Evolutionary conservation across 2,797 vertebrate species (phyloP).

Genomic region (Gallinago stenura): DNA sequence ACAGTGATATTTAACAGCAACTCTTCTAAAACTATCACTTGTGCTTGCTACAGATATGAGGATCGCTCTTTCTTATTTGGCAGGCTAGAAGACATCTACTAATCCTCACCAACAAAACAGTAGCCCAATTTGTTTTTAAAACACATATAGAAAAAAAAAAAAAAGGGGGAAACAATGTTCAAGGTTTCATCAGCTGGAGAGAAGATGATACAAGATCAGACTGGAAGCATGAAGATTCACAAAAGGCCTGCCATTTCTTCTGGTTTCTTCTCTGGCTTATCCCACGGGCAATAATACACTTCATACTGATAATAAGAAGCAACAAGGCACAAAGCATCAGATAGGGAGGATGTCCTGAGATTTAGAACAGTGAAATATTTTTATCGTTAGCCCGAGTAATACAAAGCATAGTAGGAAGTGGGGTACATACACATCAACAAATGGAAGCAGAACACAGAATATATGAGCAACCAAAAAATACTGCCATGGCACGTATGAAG

Average conservation of each 20-base stretch:
- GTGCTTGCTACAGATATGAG: constrained; percentile 29
- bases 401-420: not conserved
- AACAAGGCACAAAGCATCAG: not conserved
- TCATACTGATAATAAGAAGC: not conserved
- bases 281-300: not conserved
- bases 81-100: not conserved
- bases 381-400: not conserved
- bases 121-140: not conserved
- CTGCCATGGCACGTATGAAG: not conserved
- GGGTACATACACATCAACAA: not conserved
- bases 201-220: not conserved
- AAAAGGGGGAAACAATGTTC: not conserved
- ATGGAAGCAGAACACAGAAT: not conserved
- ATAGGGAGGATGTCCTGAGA: not conserved
- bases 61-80: constrained; percentile 22
- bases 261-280: not conserved
- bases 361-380: not conserved
- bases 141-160: not conserved
- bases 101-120: not conserved
- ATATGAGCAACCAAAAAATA: not conserved
- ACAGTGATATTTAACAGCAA: constrained; percentile 24
- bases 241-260: not conserved
- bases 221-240: not conserved
- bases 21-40: not conserved
- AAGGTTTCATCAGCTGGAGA: not conserved